A percentile compares a stretch with the other conserved stretches of the same genome.
phyloP scores from a whole-genome alignment of 2,888 invertebrate genomes.

The Epinotia ramella region DNA sequence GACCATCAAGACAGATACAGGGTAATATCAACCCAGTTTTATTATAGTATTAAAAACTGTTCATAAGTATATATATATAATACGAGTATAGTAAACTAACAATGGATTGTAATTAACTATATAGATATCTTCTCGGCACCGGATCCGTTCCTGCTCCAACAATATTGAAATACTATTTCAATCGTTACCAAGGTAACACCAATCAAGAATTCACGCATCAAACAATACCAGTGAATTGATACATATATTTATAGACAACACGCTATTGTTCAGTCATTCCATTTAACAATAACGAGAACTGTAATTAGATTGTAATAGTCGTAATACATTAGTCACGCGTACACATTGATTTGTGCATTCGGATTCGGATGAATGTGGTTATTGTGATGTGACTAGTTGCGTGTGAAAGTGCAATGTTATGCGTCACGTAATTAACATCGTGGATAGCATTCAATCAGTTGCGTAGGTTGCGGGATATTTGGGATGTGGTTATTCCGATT shows the following conservation, averaged over 20 bases:
- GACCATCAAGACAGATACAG: too few species aligned
- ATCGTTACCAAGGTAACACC: not conserved
- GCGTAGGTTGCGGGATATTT: not conserved
- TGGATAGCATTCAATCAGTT: not conserved
- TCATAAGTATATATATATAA: too few species aligned
- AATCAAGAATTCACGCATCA: not conserved
- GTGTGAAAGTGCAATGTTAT: not conserved
- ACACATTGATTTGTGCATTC: constrained; percentile 1
- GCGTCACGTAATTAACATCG: not conserved
- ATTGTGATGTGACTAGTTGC: not conserved
- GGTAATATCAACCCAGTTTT: too few species aligned
- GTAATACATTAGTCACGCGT: not conserved
- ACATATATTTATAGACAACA: not conserved
- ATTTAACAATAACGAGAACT: constrained; percentile 11
- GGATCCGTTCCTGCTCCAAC: not conserved
- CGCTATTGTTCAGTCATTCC: not conserved
- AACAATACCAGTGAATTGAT: constrained; percentile 4
- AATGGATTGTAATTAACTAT: not conserved
- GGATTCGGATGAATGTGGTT: not conserved
- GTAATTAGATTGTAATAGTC: not conserved
- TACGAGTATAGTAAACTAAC: not conserved
- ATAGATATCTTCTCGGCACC: not conserved
- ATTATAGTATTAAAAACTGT: too few species aligned
- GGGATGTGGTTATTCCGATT: too few species aligned
- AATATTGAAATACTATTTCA: not conserved